phyloP scores from a whole-genome alignment of 2,113 vertebrate species.

The Ardeotis arabs region DNA sequence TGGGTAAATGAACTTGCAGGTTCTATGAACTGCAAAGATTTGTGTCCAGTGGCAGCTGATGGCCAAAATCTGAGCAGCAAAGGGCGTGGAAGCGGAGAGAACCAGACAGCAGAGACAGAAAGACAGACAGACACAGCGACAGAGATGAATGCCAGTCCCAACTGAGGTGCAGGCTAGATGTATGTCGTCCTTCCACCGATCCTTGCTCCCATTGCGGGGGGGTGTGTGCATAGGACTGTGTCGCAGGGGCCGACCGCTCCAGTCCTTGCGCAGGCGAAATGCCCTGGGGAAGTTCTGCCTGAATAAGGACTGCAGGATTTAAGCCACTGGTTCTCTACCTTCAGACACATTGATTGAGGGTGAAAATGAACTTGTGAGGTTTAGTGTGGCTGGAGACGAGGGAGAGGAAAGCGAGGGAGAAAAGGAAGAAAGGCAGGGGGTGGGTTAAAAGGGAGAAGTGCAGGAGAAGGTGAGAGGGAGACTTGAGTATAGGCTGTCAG shows the following conservation, averaged over 20 bases:
- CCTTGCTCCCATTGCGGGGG: constrained; percentile 49
- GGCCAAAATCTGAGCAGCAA: constrained; percentile 67
- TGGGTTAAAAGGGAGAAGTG: constrained; percentile 35
- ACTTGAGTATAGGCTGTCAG: constrained; percentile 40
- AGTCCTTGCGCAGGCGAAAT: not conserved
- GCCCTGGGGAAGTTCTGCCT: not conserved
- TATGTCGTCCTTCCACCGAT: constrained; percentile 70
- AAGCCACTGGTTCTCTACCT: constrained; percentile 38
- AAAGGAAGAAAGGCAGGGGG: constrained; percentile 28
- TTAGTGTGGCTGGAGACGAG: constrained; percentile 36
- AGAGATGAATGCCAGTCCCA: constrained; percentile 59
- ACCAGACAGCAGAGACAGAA: constrained; percentile 54
- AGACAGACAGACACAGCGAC: constrained; percentile 33
- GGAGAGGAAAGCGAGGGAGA: constrained; percentile 1
- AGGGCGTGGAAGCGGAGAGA: constrained; percentile 64
- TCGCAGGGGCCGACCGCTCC: not conserved
- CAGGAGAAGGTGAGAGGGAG: constrained; percentile 30
- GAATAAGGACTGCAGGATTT: not conserved
- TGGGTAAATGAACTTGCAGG: not conserved
- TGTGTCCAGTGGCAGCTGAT: not conserved
- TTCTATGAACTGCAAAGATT: not conserved
- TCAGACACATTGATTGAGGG: constrained; percentile 21
- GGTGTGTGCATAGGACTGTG: not conserved
- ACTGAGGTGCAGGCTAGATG: constrained; percentile 57
- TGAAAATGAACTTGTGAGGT: not conserved